A percentile compares a stretch with the other conserved stretches of the same genome.
These are phyloP conservation scores for Drosophila recens DNA, from an alignment of 2,888 invertebrate genomes.

Conservation along the genomic window DNA sequence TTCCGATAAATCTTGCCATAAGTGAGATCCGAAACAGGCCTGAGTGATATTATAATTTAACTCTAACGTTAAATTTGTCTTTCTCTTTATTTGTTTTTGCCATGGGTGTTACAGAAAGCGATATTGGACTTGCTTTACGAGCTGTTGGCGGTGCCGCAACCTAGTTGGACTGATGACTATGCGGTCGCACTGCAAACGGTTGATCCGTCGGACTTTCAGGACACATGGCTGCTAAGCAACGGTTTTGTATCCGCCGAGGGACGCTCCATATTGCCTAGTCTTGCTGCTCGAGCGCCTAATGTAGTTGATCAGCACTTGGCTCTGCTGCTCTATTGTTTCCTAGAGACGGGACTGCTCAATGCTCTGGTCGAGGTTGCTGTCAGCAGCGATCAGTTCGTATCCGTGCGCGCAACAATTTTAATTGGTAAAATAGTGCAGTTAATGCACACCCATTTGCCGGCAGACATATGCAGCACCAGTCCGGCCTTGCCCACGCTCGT, in stretches of 20 bases:
- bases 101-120: slow-evolving; percentile 89
- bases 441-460: slow-evolving; percentile 93
- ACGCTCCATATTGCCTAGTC: slow-evolving; percentile 92
- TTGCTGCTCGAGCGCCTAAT: slow-evolving; percentile 94
- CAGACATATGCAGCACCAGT: slow-evolving; percentile 93
- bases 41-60: neutral
- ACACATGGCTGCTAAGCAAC: slow-evolving; percentile 95
- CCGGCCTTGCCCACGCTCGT: slow-evolving; percentile 94
- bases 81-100: neutral
- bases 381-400: slow-evolving; percentile 94
- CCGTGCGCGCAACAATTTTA: slow-evolving; percentile 95
- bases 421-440: slow-evolving; percentile 95
- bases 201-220: slow-evolving; percentile 93
- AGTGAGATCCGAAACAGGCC: neutral
- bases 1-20: no score
- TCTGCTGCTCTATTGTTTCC: slow-evolving; percentile 93
- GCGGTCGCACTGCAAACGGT: slow-evolving; percentile 94
- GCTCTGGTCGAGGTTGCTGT: slow-evolving; percentile 97
- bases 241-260: slow-evolving; percentile 98
- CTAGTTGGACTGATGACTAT: slow-evolving; percentile 97
- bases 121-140: slow-evolving; percentile 96
- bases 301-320: slow-evolving; percentile 96
- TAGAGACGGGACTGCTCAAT: slow-evolving; percentile 94
- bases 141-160: slow-evolving; percentile 93
- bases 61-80: neutral